Evolutionary conservation across 2,888 invertebrate species (phyloP).

Genomic region (Atethmia centrago): DNA sequence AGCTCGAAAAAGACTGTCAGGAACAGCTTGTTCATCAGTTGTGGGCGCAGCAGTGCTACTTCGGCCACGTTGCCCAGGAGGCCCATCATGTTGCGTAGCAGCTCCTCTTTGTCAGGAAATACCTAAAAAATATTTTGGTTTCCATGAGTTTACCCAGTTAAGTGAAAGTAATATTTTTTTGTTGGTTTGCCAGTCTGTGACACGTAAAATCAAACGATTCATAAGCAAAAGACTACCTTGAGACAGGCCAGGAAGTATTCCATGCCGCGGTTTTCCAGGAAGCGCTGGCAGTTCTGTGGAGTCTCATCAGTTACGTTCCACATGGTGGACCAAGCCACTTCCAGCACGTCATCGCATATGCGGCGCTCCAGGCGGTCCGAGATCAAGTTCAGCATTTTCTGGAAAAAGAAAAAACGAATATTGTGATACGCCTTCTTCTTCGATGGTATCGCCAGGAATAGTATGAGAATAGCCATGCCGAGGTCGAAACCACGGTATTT

Average conservation of each 20-base stretch:
- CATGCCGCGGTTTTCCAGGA: constrained; percentile 97
- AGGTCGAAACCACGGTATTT: neutral
- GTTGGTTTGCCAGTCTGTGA: neutral
- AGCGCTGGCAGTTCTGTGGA: constrained; percentile 97
- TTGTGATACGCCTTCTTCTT: constrained; percentile 3
- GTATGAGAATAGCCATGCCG: neutral
- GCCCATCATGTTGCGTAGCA: constrained; percentile 99
- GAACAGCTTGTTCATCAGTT: constrained; percentile 96
- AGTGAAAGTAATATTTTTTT: neutral
- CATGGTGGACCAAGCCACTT: constrained; percentile 99
- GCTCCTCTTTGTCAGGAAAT: constrained; percentile 96
- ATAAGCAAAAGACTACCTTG: constrained; percentile 89
- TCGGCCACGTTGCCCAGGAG: constrained; percentile 98
- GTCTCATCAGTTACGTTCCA: constrained; percentile 99
- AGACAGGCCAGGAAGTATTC: constrained; percentile 97
- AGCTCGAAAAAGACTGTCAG: constrained; percentile 96
- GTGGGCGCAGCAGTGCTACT: constrained; percentile 94
- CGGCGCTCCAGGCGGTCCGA: constrained; percentile 94
- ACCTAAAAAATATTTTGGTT: constrained; percentile 88
- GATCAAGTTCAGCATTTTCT: constrained; percentile 96
- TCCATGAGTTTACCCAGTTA: neutral
- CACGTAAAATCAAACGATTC: neutral
- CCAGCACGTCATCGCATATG: constrained; percentile 98
- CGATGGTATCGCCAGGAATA: neutral
- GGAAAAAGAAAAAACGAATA: constrained; percentile 74